These are phyloP conservation scores for Diplogasteroides magnus DNA, from an alignment of 1,140 invertebrate species.

Conservation along the genomic window DNA sequence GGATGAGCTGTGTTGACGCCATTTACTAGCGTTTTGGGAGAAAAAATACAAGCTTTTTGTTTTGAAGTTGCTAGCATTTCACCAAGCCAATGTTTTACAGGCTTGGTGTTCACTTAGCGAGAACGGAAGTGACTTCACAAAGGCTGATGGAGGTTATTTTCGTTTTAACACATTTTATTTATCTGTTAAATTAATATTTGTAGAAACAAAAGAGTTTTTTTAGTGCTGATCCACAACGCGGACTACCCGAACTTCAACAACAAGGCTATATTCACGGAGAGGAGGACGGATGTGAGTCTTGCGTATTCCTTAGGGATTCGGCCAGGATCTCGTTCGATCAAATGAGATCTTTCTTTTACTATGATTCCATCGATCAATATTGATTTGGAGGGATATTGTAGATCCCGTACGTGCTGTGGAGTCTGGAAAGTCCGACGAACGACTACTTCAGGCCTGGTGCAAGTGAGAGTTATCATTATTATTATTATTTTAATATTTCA, in stretches of 20 bases:
- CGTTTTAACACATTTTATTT: no score
- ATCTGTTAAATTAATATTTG: no score
- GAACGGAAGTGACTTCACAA: constrained; percentile 9
- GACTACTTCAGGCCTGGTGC: constrained; percentile 19
- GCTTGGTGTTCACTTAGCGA: constrained; percentile 21
- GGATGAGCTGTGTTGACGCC: neutral
- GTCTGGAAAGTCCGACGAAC: constrained; percentile 26
- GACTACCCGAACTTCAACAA: constrained; percentile 7
- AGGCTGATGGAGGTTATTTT: constrained; percentile 27
- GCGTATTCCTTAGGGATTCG: neutral
- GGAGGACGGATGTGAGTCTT: neutral
- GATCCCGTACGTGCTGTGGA: constrained; percentile 22
- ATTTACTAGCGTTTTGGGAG: no score
- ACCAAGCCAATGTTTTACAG: constrained; percentile 4
- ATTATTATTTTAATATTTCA: neutral
- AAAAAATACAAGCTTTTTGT: neutral
- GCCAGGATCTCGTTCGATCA: no score
- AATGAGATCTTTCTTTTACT: neutral
- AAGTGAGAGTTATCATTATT: constrained; percentile 13
- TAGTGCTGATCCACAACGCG: constrained; percentile 29
- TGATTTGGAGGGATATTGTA: constrained; percentile 3
- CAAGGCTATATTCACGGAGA: neutral
- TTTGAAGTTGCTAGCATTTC: neutral
- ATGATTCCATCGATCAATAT: neutral
- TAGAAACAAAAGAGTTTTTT: no score